phyloP scores from a whole-genome alignment of 2,113 vertebrate species.

The Xiphophorus hellerii region DNA sequence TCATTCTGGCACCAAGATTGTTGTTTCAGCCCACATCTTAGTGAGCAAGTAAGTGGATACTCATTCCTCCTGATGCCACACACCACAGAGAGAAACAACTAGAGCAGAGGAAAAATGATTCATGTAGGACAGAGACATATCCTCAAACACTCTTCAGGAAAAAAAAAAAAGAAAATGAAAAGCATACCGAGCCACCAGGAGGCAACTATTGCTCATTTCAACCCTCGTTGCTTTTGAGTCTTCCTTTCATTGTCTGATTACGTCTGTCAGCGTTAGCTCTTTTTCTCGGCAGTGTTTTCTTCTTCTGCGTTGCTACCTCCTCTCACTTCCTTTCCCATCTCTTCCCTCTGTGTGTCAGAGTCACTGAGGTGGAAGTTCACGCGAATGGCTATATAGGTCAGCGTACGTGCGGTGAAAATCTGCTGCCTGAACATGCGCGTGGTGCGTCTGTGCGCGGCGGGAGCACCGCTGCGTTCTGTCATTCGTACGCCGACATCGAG shows the following conservation, averaged over 20 bases:
- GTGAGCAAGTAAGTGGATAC: constrained; percentile 17
- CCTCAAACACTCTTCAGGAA: constrained; percentile 25
- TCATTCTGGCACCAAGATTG: constrained; percentile 3
- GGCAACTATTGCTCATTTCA: constrained; percentile 3
- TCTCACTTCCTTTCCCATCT: constrained; percentile 21
- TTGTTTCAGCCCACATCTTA: constrained; percentile 11
- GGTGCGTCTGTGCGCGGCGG: not conserved
- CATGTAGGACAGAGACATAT: constrained; percentile 32
- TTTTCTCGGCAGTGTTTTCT: constrained; percentile 16
- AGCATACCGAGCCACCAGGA: constrained; percentile 4
- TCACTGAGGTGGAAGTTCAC: constrained; percentile 64
- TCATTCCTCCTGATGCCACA: constrained; percentile 14
- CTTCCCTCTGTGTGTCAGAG: constrained; percentile 47
- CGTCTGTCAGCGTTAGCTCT: constrained; percentile 16
- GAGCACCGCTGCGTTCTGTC: constrained; percentile 12
- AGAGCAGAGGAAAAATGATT: constrained; percentile 36
- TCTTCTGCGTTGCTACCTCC: not conserved
- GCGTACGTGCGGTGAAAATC: constrained; percentile 35
- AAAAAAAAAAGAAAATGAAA: not conserved
- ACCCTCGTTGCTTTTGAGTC: not conserved
- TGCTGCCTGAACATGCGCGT: not conserved
- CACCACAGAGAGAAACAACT: constrained; percentile 2
- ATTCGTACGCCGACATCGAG: constrained; percentile 15
- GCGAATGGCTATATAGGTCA: constrained; percentile 70
- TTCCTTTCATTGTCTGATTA: constrained; percentile 5